Conservation (phyloP, 2,888 invertebrate species). For the Cataglyphis albicans region DNA sequence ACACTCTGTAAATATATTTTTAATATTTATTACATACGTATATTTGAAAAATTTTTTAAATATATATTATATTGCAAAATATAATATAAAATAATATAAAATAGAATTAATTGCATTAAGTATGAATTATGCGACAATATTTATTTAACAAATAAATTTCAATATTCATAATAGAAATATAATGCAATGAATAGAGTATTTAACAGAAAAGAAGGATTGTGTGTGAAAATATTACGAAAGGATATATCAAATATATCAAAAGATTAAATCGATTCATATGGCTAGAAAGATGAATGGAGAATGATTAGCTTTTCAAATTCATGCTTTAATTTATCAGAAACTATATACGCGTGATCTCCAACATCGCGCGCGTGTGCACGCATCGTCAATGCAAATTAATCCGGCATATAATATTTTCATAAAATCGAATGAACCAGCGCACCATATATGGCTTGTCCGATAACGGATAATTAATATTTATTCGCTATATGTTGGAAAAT, state of each 20-base stretch:
- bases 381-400: conserved; percentile 59
- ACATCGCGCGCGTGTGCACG: conserved; percentile 4
- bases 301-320: neutral
- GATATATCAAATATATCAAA: neutral
- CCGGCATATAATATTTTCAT: conserved; percentile 62
- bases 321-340: conserved; percentile 48
- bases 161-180: neutral
- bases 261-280: neutral
- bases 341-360: neutral
- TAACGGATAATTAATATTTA: conserved; percentile 72
- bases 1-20: neutral
- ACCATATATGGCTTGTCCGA: conserved; percentile 41
- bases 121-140: neutral
- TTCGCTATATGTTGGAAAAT: conserved; percentile 60
- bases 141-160: conserved; percentile 12
- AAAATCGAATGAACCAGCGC: conserved; percentile 42
- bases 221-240: neutral
- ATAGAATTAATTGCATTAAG: neutral
- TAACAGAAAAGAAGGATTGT: neutral
- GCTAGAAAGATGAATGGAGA: neutral
- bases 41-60: conserved; percentile 1
- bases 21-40: neutral
- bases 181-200: neutral
- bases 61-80: neutral
- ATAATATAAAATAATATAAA: neutral